Conservation (phyloP, 2,888 invertebrate species). For the Ectemnius cavifrons region DNA sequence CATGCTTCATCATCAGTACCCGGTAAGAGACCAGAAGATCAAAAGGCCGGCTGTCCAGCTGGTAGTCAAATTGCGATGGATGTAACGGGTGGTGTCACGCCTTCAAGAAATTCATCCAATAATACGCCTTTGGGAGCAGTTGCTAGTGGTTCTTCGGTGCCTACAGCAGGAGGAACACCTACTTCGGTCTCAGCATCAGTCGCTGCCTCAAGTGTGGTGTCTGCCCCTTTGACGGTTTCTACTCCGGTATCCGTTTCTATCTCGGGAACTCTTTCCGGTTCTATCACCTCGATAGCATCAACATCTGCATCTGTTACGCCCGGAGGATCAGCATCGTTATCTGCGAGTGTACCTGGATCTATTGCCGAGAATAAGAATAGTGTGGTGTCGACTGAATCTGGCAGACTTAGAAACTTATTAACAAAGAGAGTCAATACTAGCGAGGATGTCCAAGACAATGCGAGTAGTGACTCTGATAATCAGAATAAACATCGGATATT, state of each 20-base stretch:
- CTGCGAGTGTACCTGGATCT: slow-evolving; percentile 4
- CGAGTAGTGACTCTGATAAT: slow-evolving; percentile 64
- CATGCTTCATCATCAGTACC: slow-evolving; percentile 68
- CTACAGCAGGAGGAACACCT: slow-evolving; percentile 13
- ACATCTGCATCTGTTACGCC: slow-evolving; percentile 14
- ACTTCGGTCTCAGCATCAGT: slow-evolving; percentile 13
- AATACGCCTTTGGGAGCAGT: slow-evolving; percentile 4
- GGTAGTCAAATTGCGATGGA: slow-evolving; percentile 40
- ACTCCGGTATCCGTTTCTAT: slow-evolving; percentile 1
- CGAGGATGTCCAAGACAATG: slow-evolving; percentile 67
- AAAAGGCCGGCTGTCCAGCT: slow-evolving; percentile 44
- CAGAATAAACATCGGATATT: slow-evolving; percentile 80
- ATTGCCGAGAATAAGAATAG: slow-evolving; percentile 59
- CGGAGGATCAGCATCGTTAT: slow-evolving; percentile 24
- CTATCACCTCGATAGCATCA: slow-evolving; percentile 59
- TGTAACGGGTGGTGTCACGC: slow-evolving; percentile 5
- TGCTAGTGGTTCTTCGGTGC: slow-evolving; percentile 14
- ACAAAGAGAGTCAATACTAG: slow-evolving; percentile 74
- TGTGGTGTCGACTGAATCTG: slow-evolving; percentile 76
- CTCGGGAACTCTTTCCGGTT: slow-evolving; percentile 68
- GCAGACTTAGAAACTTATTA: slow-evolving; percentile 79
- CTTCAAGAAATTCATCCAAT: slow-evolving; percentile 26
- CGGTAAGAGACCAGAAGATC: slow-evolving; percentile 68
- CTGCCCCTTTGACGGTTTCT: not conserved
- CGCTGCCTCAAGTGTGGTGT: slow-evolving; percentile 49